Evolutionary conservation across 30 jellyfish, hydroid and myxozoan genomes (phyloP).

Genomic region (Phacellophora camtschatica): DNA sequence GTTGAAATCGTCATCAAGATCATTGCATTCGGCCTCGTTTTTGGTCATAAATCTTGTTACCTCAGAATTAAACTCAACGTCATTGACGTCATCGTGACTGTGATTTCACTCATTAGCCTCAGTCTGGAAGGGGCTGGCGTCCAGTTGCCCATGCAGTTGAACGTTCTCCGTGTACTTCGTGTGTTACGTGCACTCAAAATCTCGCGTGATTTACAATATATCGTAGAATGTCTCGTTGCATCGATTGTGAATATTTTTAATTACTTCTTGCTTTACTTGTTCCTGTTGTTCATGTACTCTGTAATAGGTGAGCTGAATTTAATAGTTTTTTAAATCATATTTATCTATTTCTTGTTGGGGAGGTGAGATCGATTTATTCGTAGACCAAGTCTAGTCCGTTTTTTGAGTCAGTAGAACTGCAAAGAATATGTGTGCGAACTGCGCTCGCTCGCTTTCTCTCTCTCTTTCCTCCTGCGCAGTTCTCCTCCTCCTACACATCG

Average conservation of each 20-base stretch:
- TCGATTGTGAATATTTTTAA: slow-evolving; percentile 59
- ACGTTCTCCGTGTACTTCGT: slow-evolving; percentile 75
- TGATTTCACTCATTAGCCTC: slow-evolving; percentile 33
- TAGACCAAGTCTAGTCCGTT: no score
- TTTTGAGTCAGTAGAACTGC: no score
- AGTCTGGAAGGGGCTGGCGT: slow-evolving; percentile 22
- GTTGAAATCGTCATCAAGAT: slow-evolving; percentile 70
- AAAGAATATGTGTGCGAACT: no score
- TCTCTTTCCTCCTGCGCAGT: no score
- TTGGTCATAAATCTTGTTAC: slow-evolving; percentile 75
- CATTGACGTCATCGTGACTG: slow-evolving; percentile 52
- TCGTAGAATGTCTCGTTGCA: slow-evolving; percentile 68
- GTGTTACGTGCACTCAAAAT: slow-evolving; percentile 68
- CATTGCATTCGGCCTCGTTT: slow-evolving; percentile 70
- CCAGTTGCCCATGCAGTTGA: slow-evolving; percentile 32
- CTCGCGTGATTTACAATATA: slow-evolving; percentile 57
- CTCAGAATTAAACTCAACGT: slow-evolving; percentile 75
- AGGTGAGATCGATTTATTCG: no score
- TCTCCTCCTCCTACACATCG: no score
- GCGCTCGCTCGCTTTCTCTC: no score
- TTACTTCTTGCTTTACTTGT: slow-evolving; percentile 59
- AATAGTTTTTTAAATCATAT: no score
- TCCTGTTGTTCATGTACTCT: slow-evolving; percentile 74
- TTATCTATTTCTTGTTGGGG: no score
- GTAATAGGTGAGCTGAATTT: slow-evolving; percentile 66